Base-by-base conservation (phyloP, 2,888 invertebrate species). In the Synergus laeviventris region DNA sequence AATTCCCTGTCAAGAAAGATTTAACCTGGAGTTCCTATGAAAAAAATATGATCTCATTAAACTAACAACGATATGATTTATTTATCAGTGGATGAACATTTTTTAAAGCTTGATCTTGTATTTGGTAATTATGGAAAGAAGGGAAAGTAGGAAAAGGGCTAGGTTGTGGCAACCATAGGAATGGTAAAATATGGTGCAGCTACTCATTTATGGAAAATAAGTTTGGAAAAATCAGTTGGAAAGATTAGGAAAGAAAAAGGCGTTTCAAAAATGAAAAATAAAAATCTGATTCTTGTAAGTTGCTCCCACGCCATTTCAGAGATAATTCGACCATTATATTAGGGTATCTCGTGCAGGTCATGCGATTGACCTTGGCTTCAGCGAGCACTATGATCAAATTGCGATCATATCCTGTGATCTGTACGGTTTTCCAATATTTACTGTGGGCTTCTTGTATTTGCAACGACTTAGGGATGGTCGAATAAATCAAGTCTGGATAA, bases 401-500 rank as follows among this genome's bases (percentile, higher is more conserved):
- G 5, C 18, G n/a, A 38, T 62, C 62, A 62, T 62, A 38, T 61
- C 11, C 62, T 2, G 5, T n/a, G 21, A 64, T 24, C 42, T 42
- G 14, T 64, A 42, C 39, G 12, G 21, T 42, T 64, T 64, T 64
- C 21, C 64, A 42, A 14, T 18, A 39, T 18, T 64, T 21, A 21
- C 64, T 21, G 0, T 2, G 18, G n/a, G n/a, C 45, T 31, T 18
- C 9, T 49, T 31, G 39, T 21, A 42, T 42, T 39, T 38, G 39
- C 12, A 21, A 9, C 14, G 24, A 66, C 42, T 11, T 45, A 66
- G 16, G 16, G 42, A 24, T 66, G 2, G 14, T 66, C 24, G 24
- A 66, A 49, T 70, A 70, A 70, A 70, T 70, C 70, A 49, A 24
- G 24, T 45, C 24, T 70, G 49, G 45, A 42, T 66, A 45, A 45